These are phyloP conservation scores for Geopemphigus sp. DNA, from an alignment of 1,140 invertebrate species.

Conservation along the genomic window DNA sequence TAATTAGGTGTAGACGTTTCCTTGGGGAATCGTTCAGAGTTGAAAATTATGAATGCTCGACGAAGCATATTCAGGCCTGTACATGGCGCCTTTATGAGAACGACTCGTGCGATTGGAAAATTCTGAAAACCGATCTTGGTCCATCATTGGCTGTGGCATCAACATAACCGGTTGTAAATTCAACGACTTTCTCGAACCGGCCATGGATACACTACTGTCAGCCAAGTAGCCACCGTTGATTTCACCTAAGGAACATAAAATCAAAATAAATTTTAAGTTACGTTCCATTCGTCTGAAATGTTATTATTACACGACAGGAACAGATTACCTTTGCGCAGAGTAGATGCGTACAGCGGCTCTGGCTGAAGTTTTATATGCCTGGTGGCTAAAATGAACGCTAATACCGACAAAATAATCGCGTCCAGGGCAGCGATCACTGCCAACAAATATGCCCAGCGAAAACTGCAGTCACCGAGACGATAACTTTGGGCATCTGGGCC, in stretches of 20 bases:
- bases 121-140: constrained; percentile 68
- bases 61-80: constrained; percentile 61
- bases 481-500: constrained; percentile 75
- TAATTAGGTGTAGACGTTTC: neutral
- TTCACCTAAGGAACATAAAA: constrained; percentile 65
- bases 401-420: constrained; percentile 79
- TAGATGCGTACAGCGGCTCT: constrained; percentile 68
- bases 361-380: constrained; percentile 80
- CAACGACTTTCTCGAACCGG: constrained; percentile 78
- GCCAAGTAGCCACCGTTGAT: constrained; percentile 80
- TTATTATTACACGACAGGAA: no score
- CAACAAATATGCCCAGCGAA: constrained; percentile 93
- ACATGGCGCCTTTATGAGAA: constrained; percentile 57
- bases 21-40: constrained; percentile 55
- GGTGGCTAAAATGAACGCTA: constrained; percentile 92
- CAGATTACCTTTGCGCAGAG: constrained; percentile 49
- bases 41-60: constrained; percentile 64
- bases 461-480: constrained; percentile 74
- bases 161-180: constrained; percentile 81
- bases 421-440: constrained; percentile 90
- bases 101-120: constrained; percentile 68
- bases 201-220: constrained; percentile 71
- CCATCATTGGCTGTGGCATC: constrained; percentile 67
- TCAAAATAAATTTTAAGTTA: no score
- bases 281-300: no score